Percentiles rank a stretch among this genome's conserved stretches.
These are phyloP conservation scores for Lysandra coridon DNA, from an alignment of 2,888 invertebrate species.

Conservation along the genomic window DNA sequence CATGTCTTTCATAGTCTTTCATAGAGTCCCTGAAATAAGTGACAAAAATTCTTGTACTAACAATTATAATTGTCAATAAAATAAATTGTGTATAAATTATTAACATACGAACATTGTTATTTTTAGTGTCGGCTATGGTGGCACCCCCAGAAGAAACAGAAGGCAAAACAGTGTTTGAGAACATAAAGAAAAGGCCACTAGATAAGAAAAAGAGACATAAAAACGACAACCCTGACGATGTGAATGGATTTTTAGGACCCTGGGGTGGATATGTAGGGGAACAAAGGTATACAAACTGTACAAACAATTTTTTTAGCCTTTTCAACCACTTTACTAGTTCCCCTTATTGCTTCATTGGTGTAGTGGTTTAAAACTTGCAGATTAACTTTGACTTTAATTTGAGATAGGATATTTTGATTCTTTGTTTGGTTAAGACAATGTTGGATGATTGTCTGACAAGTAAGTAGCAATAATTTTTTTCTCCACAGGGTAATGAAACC, in stretches of 20 bases:
- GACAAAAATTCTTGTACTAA: not conserved
- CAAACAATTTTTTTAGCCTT: too few relatives aligned
- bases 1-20: too few relatives aligned
- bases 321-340: too few relatives aligned
- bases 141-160: conserved; percentile 86
- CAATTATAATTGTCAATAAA: not conserved
- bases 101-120: not conserved
- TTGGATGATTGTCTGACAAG: too few relatives aligned
- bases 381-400: too few relatives aligned
- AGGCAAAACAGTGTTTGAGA: conserved; percentile 95
- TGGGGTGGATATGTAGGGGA: conserved; percentile 98
- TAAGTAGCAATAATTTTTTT: not conserved
- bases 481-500: conserved; percentile 88
- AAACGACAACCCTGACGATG: conserved; percentile 94
- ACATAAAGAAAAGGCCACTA: conserved; percentile 84
- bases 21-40: too few relatives aligned
- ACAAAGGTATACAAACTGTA: conserved; percentile 74
- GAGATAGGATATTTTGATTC: too few relatives aligned
- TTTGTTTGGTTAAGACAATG: too few relatives aligned
- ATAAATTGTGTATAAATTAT: not conserved
- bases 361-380: too few relatives aligned
- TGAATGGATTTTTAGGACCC: conserved; percentile 97
- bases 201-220: conserved; percentile 91
- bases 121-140: conserved; percentile 78
- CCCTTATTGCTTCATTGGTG: too few relatives aligned